phyloP scores from a whole-genome alignment of 2,888 invertebrate genomes.

The Meghimatium bilineatum region DNA sequence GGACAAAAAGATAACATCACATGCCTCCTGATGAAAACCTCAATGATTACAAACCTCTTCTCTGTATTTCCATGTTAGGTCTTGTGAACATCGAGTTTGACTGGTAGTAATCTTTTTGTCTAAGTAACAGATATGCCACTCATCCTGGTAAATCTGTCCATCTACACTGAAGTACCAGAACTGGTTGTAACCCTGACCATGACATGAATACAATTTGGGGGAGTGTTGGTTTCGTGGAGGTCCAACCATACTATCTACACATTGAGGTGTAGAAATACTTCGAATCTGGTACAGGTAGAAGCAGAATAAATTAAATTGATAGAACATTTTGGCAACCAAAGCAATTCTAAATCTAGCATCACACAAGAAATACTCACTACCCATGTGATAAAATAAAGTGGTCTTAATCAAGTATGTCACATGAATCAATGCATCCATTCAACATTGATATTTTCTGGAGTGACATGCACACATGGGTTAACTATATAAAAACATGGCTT shows the following conservation, averaged over 20 bases:
- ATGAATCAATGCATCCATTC: too few species aligned
- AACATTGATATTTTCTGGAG: too few species aligned
- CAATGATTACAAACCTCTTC: too few species aligned
- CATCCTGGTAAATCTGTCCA: constrained; percentile 46
- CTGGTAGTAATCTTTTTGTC: neutral
- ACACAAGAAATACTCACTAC: too few species aligned
- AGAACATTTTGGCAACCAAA: too few species aligned
- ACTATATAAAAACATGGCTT: too few species aligned
- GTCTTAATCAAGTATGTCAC: too few species aligned
- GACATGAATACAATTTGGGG: constrained; percentile 47
- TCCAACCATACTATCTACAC: constrained; percentile 49
- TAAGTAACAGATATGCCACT: constrained; percentile 29
- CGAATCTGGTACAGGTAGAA: constrained; percentile 34
- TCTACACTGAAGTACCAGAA: constrained; percentile 47
- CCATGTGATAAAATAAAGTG: too few species aligned
- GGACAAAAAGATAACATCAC: too few species aligned
- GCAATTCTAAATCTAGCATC: too few species aligned
- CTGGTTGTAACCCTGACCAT: constrained; percentile 46
- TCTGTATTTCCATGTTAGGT: constrained; percentile 32
- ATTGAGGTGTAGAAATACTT: constrained; percentile 16
- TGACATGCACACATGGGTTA: too few species aligned
- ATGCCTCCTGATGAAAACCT: too few species aligned
- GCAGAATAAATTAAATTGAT: neutral
- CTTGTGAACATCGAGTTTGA: neutral
- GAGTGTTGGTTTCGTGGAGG: neutral